Percentiles rank a stretch among this genome's conserved stretches.
These are phyloP conservation scores for Eumerus sabulonum DNA, from an alignment of 2,888 invertebrate genomes.

Conservation along the genomic window DNA sequence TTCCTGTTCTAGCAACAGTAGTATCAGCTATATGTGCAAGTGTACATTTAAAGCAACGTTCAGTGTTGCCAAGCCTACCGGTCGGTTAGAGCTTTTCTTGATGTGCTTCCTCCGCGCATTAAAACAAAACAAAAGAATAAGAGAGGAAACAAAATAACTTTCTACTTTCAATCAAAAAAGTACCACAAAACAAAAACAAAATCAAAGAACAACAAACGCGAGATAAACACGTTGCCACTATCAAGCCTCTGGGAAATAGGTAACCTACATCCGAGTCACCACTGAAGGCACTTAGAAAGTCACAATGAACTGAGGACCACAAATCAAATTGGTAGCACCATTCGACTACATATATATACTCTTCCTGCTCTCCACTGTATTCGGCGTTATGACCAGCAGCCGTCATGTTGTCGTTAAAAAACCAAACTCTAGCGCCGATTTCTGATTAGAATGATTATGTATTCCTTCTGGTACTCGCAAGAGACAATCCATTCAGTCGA, in stretches of 20 bases:
- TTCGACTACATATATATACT: neutral
- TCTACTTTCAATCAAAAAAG: constrained; percentile 45
- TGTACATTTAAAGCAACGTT: too few relatives aligned
- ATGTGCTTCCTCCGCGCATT: too few relatives aligned
- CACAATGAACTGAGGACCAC: constrained; percentile 7
- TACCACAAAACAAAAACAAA: constrained; percentile 9
- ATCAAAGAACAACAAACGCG: constrained; percentile 4
- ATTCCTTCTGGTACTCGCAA: too few relatives aligned
- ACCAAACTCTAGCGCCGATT: too few relatives aligned
- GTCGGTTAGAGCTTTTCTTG: too few relatives aligned
- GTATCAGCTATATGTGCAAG: too few relatives aligned
- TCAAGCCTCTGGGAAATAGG: constrained; percentile 55
- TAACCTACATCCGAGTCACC: constrained; percentile 39
- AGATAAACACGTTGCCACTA: constrained; percentile 18
- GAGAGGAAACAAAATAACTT: constrained; percentile 30
- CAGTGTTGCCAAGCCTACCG: too few relatives aligned
- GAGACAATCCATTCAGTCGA: too few relatives aligned
- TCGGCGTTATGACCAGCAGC: neutral
- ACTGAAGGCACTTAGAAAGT: constrained; percentile 42
- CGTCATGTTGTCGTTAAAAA: constrained; percentile 2
- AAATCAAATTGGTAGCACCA: constrained; percentile 11
- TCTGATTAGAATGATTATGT: constrained; percentile 11
- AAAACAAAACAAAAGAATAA: neutral
- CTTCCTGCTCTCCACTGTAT: constrained; percentile 15
- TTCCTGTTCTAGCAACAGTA: too few relatives aligned